A percentile compares a stretch with the other conserved stretches of the same genome.
phyloP scores from a whole-genome alignment of 2,113 vertebrate genomes.

The Gnathonemus echidnorhynchus region DNA sequence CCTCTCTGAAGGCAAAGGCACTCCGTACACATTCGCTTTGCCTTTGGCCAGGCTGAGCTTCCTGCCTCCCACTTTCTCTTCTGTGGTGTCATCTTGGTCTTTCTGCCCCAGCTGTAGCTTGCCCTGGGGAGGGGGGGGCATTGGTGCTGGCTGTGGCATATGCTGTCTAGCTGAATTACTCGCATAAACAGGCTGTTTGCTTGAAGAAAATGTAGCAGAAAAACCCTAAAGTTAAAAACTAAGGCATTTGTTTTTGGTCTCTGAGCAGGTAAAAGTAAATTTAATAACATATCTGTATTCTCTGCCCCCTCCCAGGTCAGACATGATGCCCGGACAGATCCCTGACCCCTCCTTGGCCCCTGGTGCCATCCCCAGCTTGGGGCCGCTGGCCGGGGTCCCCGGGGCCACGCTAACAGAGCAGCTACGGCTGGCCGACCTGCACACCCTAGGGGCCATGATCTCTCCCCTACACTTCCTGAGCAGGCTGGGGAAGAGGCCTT shows the following conservation, averaged over 20 bases:
- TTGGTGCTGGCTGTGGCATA: background rate
- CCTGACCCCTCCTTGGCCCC: constrained; percentile 87
- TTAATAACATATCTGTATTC: background rate
- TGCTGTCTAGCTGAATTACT: background rate
- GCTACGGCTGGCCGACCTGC: constrained; percentile 80
- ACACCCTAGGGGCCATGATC: constrained; percentile 81
- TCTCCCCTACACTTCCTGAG: constrained; percentile 86
- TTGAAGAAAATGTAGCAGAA: background rate
- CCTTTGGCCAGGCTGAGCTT: background rate
- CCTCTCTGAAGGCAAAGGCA: background rate
- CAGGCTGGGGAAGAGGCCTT: constrained; percentile 78
- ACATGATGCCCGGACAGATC: constrained; percentile 96
- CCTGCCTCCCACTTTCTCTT: background rate
- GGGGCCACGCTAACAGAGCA: constrained; percentile 80
- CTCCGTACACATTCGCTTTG: background rate
- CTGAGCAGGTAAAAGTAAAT: background rate
- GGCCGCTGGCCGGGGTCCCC: constrained; percentile 79
- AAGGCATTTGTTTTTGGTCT: background rate
- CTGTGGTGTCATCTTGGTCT: background rate
- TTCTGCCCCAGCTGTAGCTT: background rate
- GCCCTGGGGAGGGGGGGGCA: background rate
- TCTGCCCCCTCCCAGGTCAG: constrained; percentile 47
- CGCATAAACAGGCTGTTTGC: background rate
- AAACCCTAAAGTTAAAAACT: background rate
- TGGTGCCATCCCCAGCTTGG: constrained; percentile 81